Percentiles rank a stretch among this genome's conserved stretches.
phyloP scores from a whole-genome alignment of 2,797 vertebrate genomes.

The Syndactyla subalaris region DNA sequence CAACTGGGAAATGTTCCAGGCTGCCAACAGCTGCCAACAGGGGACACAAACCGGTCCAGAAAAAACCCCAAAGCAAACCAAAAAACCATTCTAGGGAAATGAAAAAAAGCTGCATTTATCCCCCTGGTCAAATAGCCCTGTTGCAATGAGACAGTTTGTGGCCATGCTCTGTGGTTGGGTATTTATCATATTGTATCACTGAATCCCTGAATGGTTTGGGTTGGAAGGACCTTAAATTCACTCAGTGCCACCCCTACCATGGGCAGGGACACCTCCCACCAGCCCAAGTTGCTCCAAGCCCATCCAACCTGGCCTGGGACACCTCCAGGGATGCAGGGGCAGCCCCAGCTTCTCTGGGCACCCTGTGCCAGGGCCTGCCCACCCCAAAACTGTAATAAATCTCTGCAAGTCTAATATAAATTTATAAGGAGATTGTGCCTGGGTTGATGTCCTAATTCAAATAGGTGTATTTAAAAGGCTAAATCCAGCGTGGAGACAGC shows the following conservation, averaged over 20 bases:
- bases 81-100: not conserved
- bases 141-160: not conserved
- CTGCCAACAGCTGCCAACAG: not conserved
- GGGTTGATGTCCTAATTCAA: not conserved
- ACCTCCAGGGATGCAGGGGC: not conserved
- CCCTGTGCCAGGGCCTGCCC: not conserved
- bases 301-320: rapidly evolving
- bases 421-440: not conserved
- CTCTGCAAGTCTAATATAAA: not conserved
- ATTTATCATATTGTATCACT: not conserved
- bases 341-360: not conserved
- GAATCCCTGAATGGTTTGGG: not conserved
- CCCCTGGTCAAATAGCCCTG: not conserved
- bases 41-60: not conserved
- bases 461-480: not conserved
- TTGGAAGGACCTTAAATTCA: not conserved
- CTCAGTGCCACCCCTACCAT: rapidly evolving
- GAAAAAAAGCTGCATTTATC: not conserved
- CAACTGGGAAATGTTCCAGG: not conserved
- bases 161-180: not conserved
- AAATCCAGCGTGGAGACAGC: not conserved
- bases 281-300: not conserved
- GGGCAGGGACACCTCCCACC: not conserved
- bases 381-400: not conserved
- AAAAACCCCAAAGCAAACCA: not conserved